Base-by-base conservation (phyloP, 2,113 vertebrate genomes). In the Talpa occidentalis region DNA sequence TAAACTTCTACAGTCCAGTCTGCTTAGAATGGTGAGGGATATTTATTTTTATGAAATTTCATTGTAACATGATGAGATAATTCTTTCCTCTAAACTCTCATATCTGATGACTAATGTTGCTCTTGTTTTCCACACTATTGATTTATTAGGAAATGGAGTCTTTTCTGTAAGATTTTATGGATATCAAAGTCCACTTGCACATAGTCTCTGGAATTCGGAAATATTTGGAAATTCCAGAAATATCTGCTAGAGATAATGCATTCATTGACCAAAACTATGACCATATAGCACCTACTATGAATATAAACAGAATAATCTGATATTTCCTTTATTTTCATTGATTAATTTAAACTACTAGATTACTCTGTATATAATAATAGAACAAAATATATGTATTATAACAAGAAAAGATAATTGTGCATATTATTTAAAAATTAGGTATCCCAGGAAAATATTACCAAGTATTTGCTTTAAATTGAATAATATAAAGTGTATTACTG, bases 391-490 rank as follows among this genome's bases (percentile, higher is more conserved):
- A 62, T 1, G 82, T 30, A 91, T 54, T 40, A 80, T 49, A 86
- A 87, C 60, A 67, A n/a, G 15, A n/a, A 73, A 52, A 73, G 5
- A 67, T 32, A 52, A n/a, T 83, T 69, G 10, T 40, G 49, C 32
- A 64, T 35, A 52, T 59, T 19, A 5, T 40, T 82, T 54, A 35
- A 4, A 26, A 28, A 66, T 64, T 90, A 72, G 44, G n/a, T 59
- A 66, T 64, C 22, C 80, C 30, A 54, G 19, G 78, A 73, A 81
- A 70, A 62, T 5, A 54, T 52, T 35, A 62, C 22, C 67, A 91
- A 94, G 49, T 91, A 80, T 52, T 93, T 92, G 16, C 17, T 40
- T 86, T 32, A 79, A 84, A 85, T 78, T 49, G 24, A 88, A 49
- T 56, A 93, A 30, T 37, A 82, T 6, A 91, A 90, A 91, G 9